Conservation (phyloP, 2,888 invertebrate genomes). For the Antitype chi region DNA sequence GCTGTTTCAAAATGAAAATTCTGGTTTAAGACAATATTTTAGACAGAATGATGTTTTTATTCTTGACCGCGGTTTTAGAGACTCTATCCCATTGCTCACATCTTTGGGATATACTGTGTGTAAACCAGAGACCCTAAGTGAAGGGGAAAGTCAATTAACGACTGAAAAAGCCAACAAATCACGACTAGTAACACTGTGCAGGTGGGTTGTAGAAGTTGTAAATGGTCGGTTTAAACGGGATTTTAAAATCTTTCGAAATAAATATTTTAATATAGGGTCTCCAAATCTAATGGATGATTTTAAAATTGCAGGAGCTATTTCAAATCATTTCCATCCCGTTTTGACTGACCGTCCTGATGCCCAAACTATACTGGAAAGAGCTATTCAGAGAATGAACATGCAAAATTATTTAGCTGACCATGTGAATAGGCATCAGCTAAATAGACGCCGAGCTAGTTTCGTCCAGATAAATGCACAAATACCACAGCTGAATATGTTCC, state of each 20-base stretch:
- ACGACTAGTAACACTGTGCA: constrained; percentile 2
- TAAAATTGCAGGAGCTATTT: constrained; percentile 14
- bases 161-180: constrained; percentile 11
- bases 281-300: neutral
- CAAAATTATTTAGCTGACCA: too few species aligned
- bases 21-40: constrained; percentile 13
- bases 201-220: neutral
- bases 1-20: constrained; percentile 24
- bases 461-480: neutral
- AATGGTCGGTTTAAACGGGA: constrained; percentile 6
- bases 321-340: neutral
- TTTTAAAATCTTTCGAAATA: constrained; percentile 7
- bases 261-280: neutral
- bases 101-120: constrained; percentile 2
- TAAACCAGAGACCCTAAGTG: neutral
- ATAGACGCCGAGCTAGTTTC: constrained; percentile 7
- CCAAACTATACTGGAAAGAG: constrained; percentile 1
- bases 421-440: neutral
- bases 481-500: constrained; percentile 15
- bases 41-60: constrained; percentile 14
- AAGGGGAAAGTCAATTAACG: constrained; percentile 9
- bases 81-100: constrained; percentile 4
- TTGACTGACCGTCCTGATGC: too few species aligned
- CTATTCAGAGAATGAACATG: neutral
- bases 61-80: constrained; percentile 11